Conservation (phyloP, 2,797 vertebrate genomes). For the Glyptemys insculpta region DNA sequence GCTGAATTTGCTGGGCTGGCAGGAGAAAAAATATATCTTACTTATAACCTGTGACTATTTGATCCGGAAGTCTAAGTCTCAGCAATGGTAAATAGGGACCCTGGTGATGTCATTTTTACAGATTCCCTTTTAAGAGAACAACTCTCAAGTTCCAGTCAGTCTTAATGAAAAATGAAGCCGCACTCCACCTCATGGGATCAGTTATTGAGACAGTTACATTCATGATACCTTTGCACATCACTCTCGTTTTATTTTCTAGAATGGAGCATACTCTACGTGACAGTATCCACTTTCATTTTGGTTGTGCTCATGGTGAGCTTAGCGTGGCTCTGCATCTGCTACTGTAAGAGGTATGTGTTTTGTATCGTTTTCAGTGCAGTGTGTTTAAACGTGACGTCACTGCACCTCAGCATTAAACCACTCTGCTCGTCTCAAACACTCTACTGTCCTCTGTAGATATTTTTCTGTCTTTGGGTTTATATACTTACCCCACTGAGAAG, state of each 20-base stretch:
- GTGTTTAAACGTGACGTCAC: neutral
- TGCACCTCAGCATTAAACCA: neutral
- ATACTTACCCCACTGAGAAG: neutral
- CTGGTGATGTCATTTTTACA: neutral
- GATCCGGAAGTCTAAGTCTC: neutral
- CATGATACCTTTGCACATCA: neutral
- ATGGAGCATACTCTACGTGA: constrained; percentile 91
- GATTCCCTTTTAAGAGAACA: neutral
- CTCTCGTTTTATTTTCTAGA: constrained; percentile 82
- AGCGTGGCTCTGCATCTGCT: constrained; percentile 89
- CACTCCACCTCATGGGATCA: neutral
- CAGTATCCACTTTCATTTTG: constrained; percentile 83
- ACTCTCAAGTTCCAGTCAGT: neutral
- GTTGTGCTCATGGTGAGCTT: constrained; percentile 81
- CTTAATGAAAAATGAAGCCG: neutral
- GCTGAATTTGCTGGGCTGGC: neutral
- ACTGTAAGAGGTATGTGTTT: constrained; percentile 88
- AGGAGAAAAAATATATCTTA: rapidly evolving
- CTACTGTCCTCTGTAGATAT: neutral
- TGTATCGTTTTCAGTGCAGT: neutral
- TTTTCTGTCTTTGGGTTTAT: neutral
- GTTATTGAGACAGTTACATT: neutral
- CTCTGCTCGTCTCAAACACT: neutral
- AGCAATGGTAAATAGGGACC: neutral
- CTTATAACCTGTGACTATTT: neutral